Evolutionary conservation across 2,797 vertebrate species (phyloP).

Genomic region (Enteromius unitaeniatus): DNA sequence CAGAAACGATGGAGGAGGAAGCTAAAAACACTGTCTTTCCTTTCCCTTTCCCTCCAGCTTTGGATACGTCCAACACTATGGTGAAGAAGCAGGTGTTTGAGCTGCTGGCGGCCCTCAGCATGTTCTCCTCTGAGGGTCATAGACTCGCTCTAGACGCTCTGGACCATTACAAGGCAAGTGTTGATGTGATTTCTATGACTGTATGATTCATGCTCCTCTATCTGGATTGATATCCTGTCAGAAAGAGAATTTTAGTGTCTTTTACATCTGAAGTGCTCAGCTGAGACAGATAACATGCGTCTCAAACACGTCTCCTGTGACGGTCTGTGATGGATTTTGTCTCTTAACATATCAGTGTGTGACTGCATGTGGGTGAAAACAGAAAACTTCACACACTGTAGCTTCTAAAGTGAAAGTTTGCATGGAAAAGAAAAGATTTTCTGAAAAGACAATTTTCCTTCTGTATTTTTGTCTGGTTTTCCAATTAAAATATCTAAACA

Average conservation of each 20-base stretch:
- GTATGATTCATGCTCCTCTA: neutral
- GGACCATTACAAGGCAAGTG: slow-evolving; percentile 95
- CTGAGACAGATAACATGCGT: neutral
- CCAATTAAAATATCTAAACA: too few relatives aligned
- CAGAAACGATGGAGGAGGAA: slow-evolving; percentile 12
- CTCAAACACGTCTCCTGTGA: neutral
- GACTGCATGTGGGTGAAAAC: neutral
- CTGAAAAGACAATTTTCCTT: too few relatives aligned
- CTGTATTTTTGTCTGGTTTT: too few relatives aligned
- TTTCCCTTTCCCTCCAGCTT: slow-evolving; percentile 74
- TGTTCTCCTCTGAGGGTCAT: slow-evolving; percentile 92
- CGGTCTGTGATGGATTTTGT: neutral
- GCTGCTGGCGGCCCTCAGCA: slow-evolving; percentile 92
- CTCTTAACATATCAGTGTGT: neutral
- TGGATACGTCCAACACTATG: slow-evolving; percentile 97
- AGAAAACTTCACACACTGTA: neutral
- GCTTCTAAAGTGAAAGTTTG: neutral
- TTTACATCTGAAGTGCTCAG: neutral
- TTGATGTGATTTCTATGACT: neutral
- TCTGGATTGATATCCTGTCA: neutral
- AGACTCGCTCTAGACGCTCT: slow-evolving; percentile 89
- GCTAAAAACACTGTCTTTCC: neutral
- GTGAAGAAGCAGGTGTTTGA: slow-evolving; percentile 99
- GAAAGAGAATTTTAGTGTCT: neutral
- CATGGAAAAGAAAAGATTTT: too few relatives aligned